Percentiles rank a stretch among this genome's conserved stretches.
These are phyloP conservation scores for Epinotia bilunana DNA, from an alignment of 2,888 invertebrate species.

Conservation along the genomic window DNA sequence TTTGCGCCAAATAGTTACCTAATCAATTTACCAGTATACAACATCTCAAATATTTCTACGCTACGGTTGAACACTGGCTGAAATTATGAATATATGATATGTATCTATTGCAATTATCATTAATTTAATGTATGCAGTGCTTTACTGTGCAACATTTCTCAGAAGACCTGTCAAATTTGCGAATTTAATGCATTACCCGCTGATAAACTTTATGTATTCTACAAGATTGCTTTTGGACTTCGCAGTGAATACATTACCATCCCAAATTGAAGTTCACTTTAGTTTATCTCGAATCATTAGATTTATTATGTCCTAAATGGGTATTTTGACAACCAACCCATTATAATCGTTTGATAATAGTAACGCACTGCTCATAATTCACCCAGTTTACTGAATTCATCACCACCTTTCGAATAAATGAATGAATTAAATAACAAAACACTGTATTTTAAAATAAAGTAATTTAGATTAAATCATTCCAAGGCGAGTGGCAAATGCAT, in stretches of 20 bases:
- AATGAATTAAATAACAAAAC: conserved; percentile 24
- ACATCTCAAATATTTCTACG: not conserved
- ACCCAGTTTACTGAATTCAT: conserved; percentile 21
- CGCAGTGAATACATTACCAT: conserved; percentile 27
- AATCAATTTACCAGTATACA: not conserved
- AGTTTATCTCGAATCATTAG: conserved; percentile 21
- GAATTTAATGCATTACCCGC: conserved; percentile 5
- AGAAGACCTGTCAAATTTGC: conserved; percentile 12
- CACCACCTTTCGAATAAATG: conserved; percentile 10
- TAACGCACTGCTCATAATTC: conserved; percentile 1
- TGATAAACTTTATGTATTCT: conserved; percentile 4
- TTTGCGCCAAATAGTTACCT: conserved; percentile 3
- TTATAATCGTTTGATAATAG: conserved; percentile 18
- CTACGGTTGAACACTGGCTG: not conserved
- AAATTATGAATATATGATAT: conserved; percentile 25
- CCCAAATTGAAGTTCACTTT: conserved; percentile 32
- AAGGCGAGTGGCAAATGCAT: conserved; percentile 26
- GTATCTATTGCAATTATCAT: conserved; percentile 14
- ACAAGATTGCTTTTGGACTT: not conserved
- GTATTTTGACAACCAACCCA: conserved; percentile 16
- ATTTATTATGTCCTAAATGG: conserved; percentile 17
- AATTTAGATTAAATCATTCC: conserved; percentile 41
- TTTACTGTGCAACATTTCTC: conserved; percentile 21
- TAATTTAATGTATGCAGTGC: conserved; percentile 9
- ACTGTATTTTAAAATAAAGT: conserved; percentile 30